Evolutionary conservation across 53 echinoderm and acorn worm genomes (phyloP).

Genomic region (Luidia sarsii): DNA sequence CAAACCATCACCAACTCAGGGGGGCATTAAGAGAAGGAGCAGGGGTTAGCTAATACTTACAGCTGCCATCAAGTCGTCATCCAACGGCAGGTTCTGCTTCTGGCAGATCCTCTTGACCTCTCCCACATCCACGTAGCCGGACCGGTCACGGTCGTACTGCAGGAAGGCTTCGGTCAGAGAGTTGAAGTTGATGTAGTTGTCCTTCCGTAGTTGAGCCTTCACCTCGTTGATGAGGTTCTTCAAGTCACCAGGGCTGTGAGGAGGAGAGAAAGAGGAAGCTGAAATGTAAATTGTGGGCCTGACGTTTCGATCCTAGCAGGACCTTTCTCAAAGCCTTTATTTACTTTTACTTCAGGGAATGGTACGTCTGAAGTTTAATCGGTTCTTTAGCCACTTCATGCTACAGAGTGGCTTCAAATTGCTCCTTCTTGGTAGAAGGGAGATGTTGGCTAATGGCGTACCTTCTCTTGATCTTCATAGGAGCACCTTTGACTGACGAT

Average conservation of each 20-base stretch:
- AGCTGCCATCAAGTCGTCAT: constrained; percentile 96
- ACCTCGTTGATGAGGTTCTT: constrained; percentile 76
- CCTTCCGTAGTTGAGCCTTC: constrained; percentile 84
- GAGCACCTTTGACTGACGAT: constrained; percentile 84
- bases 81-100: constrained; percentile 96
- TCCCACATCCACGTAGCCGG: constrained; percentile 73
- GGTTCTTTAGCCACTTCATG: neutral
- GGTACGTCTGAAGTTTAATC: neutral
- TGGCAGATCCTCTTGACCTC: constrained; percentile 89
- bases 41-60: too few species aligned
- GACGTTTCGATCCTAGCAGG: too few species aligned
- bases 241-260: constrained; percentile 82
- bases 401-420: too few species aligned
- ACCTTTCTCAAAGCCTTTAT: too few species aligned
- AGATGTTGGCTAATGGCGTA: too few species aligned
- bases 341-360: neutral
- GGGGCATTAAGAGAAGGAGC: too few species aligned
- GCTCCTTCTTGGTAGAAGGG: too few species aligned
- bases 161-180: constrained; percentile 95
- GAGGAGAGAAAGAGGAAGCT: neutral
- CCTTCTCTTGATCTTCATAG: constrained; percentile 85
- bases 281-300: too few species aligned
- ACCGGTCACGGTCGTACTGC: constrained; percentile 85
- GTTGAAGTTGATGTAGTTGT: constrained; percentile 96
- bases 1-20: neutral